Percentiles rank a stretch among this genome's conserved stretches.
phyloP scores from a whole-genome alignment of 2,888 invertebrate species.

The Hedychridium roseum region DNA sequence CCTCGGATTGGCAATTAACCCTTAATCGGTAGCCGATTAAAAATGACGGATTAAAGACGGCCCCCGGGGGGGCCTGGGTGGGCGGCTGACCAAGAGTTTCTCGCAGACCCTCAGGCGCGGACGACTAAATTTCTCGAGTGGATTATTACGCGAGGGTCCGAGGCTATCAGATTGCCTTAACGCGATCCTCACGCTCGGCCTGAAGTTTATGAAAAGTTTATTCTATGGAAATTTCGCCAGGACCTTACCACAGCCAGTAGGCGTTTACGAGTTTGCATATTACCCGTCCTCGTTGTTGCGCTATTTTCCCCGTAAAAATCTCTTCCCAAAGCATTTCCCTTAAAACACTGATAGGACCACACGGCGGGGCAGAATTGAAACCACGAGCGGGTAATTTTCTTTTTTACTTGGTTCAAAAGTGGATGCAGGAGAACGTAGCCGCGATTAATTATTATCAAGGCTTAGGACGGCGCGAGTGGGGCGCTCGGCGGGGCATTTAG shows the following conservation, averaged over 20 bases:
- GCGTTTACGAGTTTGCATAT: too few species aligned
- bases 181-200: too few species aligned
- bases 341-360: too few species aligned
- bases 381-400: too few species aligned
- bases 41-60: conserved; percentile 48
- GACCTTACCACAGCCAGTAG: too few species aligned
- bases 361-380: too few species aligned
- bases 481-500: conserved; percentile 49
- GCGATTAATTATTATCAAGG: conserved; percentile 30
- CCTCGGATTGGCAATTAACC: conserved; percentile 43
- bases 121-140: conserved; percentile 55
- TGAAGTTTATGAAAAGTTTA: too few species aligned
- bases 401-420: too few species aligned
- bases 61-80: conserved; percentile 47
- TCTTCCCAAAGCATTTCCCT: too few species aligned
- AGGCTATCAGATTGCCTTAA: conserved; percentile 37
- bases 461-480: conserved; percentile 35
- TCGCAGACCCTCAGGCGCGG: conserved; percentile 38
- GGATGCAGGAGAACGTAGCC: conserved; percentile 1
- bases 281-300: too few species aligned
- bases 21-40: conserved; percentile 48
- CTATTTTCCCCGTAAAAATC: too few species aligned
- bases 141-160: conserved; percentile 58
- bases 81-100: conserved; percentile 52
- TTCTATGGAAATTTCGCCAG: too few species aligned